Conservation (phyloP, 2,797 vertebrate species). For the Huso huso region DNA sequence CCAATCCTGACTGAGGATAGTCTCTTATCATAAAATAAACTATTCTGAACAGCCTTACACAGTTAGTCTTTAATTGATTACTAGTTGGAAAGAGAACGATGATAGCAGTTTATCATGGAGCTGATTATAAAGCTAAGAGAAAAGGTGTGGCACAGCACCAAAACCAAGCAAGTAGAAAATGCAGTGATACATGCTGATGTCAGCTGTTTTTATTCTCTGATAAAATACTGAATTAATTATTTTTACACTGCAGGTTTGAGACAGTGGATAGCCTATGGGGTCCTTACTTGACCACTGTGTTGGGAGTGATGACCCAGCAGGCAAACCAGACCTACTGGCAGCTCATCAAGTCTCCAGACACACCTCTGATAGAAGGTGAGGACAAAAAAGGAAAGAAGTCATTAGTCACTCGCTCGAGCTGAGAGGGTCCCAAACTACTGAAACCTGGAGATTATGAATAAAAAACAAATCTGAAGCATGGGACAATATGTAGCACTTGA, state of each 20-base stretch:
- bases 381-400: not conserved
- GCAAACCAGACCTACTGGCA: constrained; percentile 74
- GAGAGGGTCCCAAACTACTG: not conserved
- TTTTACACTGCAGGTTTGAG: constrained; percentile 57
- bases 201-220: no score
- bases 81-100: no score
- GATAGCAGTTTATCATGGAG: no score
- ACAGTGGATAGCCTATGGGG: constrained; percentile 68
- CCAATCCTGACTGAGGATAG: no score
- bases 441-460: not conserved
- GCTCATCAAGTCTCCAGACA: constrained; percentile 48
- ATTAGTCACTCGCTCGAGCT: not conserved
- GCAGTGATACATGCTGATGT: no score
- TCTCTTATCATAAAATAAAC: not conserved
- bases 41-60: no score
- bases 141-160: no score
- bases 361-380: constrained; percentile 59
- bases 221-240: no score
- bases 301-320: constrained; percentile 59
- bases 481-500: not conserved
- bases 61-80: no score
- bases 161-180: no score
- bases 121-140: no score
- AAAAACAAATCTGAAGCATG: not conserved
- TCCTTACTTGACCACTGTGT: constrained; percentile 67